Percentiles rank a stretch among this genome's conserved stretches.
phyloP scores from a whole-genome alignment of 1,140 invertebrate genomes.

The Diprion similis region DNA sequence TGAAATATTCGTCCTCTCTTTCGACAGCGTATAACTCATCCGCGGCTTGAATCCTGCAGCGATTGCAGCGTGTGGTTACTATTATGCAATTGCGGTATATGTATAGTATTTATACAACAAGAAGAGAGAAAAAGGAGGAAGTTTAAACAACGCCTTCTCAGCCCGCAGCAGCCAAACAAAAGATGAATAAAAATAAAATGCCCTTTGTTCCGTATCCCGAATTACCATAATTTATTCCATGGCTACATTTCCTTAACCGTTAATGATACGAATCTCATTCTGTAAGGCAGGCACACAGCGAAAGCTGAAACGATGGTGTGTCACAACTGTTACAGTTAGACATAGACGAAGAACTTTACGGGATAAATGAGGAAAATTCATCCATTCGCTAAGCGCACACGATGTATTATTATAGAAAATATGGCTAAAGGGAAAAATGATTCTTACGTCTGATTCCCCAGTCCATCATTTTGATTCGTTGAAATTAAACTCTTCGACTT shows the following conservation, averaged over 20 bases:
- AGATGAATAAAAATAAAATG: no score
- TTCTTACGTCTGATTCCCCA: slow-evolving; percentile 83
- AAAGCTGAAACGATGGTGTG: slow-evolving; percentile 11
- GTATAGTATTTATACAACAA: no score
- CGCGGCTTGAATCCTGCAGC: no score
- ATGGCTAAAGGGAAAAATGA: not conserved
- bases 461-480: slow-evolving; percentile 69
- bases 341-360: no score
- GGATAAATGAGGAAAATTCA: no score
- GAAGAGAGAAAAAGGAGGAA: not conserved
- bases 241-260: slow-evolving; percentile 9
- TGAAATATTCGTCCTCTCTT: no score
- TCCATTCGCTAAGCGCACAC: no score
- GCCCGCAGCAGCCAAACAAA: not conserved
- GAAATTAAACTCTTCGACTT: slow-evolving; percentile 10
- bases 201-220: not conserved
- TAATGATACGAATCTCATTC: slow-evolving; percentile 35
- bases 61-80: no score
- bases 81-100: no score
- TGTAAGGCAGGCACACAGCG: slow-evolving; percentile 39
- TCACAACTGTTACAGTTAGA: slow-evolving; percentile 6
- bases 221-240: slow-evolving; percentile 3
- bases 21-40: no score
- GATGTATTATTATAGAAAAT: no score
- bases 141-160: not conserved